These are phyloP conservation scores for Panulirus ornatus DNA, from an alignment of 1,140 invertebrate species.

Conservation along the genomic window DNA sequence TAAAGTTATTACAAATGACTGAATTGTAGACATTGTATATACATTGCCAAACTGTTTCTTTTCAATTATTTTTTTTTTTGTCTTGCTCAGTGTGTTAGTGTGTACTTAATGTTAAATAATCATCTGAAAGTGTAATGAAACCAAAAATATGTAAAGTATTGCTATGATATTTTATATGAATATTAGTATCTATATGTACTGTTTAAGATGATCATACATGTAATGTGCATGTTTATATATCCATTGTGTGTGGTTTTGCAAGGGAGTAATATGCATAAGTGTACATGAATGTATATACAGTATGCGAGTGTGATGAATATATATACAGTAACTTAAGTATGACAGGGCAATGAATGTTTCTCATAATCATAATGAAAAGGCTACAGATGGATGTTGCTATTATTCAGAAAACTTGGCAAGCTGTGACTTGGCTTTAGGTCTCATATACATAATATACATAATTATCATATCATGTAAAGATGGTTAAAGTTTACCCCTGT, in stretches of 20 bases:
- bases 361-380: background rate
- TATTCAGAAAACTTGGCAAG: too few species aligned
- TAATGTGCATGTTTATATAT: constrained; percentile 12
- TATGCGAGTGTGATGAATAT: background rate
- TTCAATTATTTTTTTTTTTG: background rate
- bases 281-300: background rate
- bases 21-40: constrained; percentile 11
- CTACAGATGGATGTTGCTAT: background rate
- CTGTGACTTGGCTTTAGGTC: too few species aligned
- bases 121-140: constrained; percentile 10
- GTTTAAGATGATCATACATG: background rate
- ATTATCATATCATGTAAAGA: too few species aligned
- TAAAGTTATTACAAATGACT: background rate
- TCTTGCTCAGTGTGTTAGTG: constrained; percentile 15
- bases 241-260: background rate
- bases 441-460: too few species aligned
- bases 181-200: background rate
- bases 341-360: background rate
- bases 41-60: background rate
- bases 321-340: too few species aligned
- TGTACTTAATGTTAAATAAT: constrained; percentile 12
- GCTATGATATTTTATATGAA: constrained; percentile 18
- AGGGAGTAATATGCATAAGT: background rate
- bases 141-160: constrained; percentile 18
- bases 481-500: too few species aligned